These are phyloP conservation scores for Halictus quadricinctus DNA, from an alignment of 2,888 invertebrate genomes.

Conservation along the genomic window DNA sequence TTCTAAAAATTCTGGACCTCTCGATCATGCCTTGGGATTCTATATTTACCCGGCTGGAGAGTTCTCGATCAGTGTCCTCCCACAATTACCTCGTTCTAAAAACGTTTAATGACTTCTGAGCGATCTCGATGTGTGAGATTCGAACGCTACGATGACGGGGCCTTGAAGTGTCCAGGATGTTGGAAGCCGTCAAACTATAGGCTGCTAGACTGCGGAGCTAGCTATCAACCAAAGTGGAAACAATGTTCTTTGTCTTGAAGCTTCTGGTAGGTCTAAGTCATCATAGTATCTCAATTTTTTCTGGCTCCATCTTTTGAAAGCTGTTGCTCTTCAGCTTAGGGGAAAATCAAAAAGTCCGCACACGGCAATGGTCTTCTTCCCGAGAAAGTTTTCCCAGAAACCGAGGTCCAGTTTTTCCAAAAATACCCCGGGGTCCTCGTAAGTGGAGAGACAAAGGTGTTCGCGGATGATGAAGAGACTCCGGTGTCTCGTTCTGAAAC, in stretches of 20 bases:
- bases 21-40: background rate
- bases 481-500: constrained; percentile 40
- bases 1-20: background rate
- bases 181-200: background rate
- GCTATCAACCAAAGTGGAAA: no score
- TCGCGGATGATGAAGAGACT: constrained; percentile 17
- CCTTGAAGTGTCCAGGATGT: background rate
- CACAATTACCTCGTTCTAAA: background rate
- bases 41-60: background rate
- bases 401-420: background rate
- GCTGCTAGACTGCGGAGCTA: background rate
- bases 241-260: no score
- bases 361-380: background rate
- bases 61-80: constrained; percentile 8
- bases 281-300: no score
- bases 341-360: no score
- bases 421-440: background rate
- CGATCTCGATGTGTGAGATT: background rate
- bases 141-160: background rate
- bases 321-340: no score
- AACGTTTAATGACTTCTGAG: background rate
- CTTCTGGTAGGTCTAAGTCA: no score
- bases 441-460: constrained; percentile 30
- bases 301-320: no score
- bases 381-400: background rate